These are phyloP conservation scores for Tringa solitaria DNA, from an alignment of 2,113 vertebrate genomes.

Conservation along the genomic window DNA sequence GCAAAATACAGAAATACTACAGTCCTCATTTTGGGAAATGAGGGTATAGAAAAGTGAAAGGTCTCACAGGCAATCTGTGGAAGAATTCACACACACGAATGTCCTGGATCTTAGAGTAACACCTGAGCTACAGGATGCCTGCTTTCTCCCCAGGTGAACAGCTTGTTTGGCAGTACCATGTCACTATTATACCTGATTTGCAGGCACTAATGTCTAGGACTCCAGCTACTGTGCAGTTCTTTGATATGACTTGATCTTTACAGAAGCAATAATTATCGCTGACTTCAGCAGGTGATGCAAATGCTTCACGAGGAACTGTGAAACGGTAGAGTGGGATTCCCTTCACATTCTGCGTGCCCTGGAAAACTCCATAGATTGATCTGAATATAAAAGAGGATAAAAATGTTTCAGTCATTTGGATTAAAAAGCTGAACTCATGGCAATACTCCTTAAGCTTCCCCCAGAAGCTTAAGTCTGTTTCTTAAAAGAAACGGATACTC, in stretches of 20 bases:
- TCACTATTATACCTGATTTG: conserved; percentile 69
- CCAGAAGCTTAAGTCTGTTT: background rate
- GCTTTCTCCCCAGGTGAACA: background rate
- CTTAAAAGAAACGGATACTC: background rate
- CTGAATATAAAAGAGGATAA: conserved; percentile 67
- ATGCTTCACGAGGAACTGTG: conserved; percentile 72
- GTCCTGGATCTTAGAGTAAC: background rate
- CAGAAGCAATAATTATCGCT: conserved; percentile 89
- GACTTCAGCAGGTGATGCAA: conserved; percentile 81
- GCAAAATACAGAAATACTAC: background rate
- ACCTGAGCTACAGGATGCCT: background rate
- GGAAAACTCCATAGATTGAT: conserved; percentile 84
- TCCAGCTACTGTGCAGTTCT: conserved; percentile 84
- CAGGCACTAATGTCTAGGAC: conserved; percentile 83
- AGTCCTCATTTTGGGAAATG: background rate
- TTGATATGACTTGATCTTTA: conserved; percentile 46
- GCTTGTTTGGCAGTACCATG: background rate
- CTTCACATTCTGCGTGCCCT: conserved; percentile 69
- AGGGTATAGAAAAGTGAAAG: background rate
- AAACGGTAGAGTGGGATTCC: conserved; percentile 89
- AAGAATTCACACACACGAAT: background rate
- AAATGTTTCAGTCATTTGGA: background rate
- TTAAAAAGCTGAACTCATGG: background rate
- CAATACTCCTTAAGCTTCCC: background rate
- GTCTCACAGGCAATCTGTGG: background rate